Base-by-base conservation (phyloP, 2,113 vertebrate genomes). In the Alectura lathami region DNA sequence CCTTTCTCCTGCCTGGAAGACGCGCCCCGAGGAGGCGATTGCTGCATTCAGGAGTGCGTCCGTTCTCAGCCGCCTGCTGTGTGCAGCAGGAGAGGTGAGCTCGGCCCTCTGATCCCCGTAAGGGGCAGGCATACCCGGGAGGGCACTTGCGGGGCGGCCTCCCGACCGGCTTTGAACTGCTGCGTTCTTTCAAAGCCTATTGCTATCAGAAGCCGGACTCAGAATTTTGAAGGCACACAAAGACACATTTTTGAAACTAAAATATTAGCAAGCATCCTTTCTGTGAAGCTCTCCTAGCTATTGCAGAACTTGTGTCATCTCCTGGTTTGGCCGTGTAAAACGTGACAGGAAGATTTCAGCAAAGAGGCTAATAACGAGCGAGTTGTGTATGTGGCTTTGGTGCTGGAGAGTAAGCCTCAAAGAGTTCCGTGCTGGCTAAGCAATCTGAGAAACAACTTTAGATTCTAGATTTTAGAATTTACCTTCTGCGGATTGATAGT, bases 111-210 rank as follows among this genome's bases (percentile, higher is more conserved):
- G 38, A 22, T n/a, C 18, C 54, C 53, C 18, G 54, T 32, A n/a
- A n/a, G n/a, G n/a, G n/a, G n/a, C n/a, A n/a, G n/a, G n/a, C n/a
- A n/a, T n/a, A n/a, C n/a, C n/a, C n/a, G n/a, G n/a, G n/a, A n/a
- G n/a, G n/a, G n/a, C n/a, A n/a, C n/a, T n/a, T n/a, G n/a, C n/a
- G n/a, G n/a, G 24, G 3, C 5, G 14, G 29, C 38, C 9, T 51
- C 30, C 0, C 5, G 2, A 3, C 43, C 38, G 56, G 26, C 62
- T n/a, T n/a, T n/a, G n/a, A n/a, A n/a, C n/a, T n/a, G n/a, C n/a
- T n/a, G 62, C 47, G 63, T 62, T 50, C 26, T 43, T 13, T 60
- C 50, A 36, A 30, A 56, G 45, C 40, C 24, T 53, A 29, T 53
- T 80, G 59, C 40, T 53, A 3, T 53, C 2, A 0, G 48, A 15